These are phyloP conservation scores for Pammene fasciana DNA, from an alignment of 2,888 invertebrate species.

Conservation along the genomic window DNA sequence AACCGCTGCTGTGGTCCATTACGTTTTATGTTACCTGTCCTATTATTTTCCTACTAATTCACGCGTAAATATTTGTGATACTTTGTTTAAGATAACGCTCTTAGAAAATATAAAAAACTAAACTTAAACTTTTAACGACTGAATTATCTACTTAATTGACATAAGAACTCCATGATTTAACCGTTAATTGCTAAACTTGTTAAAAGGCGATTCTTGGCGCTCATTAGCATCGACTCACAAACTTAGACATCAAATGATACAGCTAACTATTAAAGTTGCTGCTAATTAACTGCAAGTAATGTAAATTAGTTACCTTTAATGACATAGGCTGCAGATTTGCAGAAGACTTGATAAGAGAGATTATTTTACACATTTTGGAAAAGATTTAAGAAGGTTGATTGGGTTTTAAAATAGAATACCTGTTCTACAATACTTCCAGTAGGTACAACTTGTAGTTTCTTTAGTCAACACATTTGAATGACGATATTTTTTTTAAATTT, in stretches of 20 bases:
- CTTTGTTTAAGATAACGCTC: neutral
- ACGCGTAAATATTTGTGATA: too few species aligned
- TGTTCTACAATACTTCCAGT: too few species aligned
- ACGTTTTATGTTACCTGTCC: too few species aligned
- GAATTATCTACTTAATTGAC: neutral
- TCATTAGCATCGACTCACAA: conserved; percentile 8
- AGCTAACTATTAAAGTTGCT: conserved; percentile 15
- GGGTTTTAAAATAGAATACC: too few species aligned
- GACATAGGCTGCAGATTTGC: neutral
- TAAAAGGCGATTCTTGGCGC: neutral
- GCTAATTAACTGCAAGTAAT: conserved; percentile 6
- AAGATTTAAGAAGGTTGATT: too few species aligned
- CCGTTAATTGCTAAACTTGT: conserved; percentile 7
- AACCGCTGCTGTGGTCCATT: too few species aligned
- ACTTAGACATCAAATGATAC: conserved; percentile 19
- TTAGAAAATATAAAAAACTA: neutral
- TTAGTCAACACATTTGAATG: too few species aligned
- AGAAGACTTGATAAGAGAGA: neutral
- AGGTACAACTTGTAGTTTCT: too few species aligned
- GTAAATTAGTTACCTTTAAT: conserved; percentile 18
- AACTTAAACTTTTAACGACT: neutral
- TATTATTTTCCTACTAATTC: too few species aligned
- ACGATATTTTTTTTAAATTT: too few species aligned
- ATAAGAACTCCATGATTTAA: neutral
- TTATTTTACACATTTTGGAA: too few species aligned